Percentiles rank a stretch among this genome's conserved stretches.
phyloP scores from a whole-genome alignment of 2,797 vertebrate species.

The Toxotes lorentzi region DNA sequence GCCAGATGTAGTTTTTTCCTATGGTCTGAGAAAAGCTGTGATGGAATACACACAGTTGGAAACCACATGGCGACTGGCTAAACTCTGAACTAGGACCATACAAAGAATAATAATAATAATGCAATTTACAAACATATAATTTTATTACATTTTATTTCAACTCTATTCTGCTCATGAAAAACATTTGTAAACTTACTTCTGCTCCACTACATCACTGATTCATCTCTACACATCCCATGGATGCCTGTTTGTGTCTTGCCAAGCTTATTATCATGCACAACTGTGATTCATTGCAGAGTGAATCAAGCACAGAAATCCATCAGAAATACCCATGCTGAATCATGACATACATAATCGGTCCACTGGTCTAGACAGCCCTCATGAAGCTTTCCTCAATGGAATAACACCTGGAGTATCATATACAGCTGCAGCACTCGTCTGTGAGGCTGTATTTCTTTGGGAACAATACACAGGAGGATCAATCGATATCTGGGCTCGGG shows the following conservation, averaged over 20 bases:
- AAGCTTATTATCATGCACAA: conserved; percentile 17
- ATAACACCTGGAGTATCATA: conserved; percentile 13
- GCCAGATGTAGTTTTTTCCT: conserved; percentile 38
- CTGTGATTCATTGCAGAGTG: conserved; percentile 34
- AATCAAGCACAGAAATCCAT: conserved; percentile 28
- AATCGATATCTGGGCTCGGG: conserved; percentile 57
- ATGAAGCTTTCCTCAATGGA: conserved; percentile 4
- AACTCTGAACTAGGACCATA: conserved; percentile 49
- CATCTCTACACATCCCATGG: too few species aligned
- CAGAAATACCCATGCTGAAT: conserved; percentile 34
- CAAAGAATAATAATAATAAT: conserved; percentile 23
- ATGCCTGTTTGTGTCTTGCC: conserved; percentile 1
- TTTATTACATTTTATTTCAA: conserved; percentile 4
- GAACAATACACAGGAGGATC: conserved; percentile 32
- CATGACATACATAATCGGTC: conserved; percentile 14
- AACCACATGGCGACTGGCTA: conserved; percentile 68
- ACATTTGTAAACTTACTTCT: conserved; percentile 15
- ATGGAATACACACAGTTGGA: conserved; percentile 73
- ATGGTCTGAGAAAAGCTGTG: conserved; percentile 43
- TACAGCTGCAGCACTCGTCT: conserved; percentile 1
- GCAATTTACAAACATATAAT: conserved; percentile 16
- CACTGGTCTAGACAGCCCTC: too few species aligned
- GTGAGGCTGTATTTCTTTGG: conserved; percentile 16
- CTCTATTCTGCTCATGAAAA: background rate
- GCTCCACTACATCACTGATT: background rate